Evolutionary conservation across 1,140 invertebrate species (phyloP).

Genomic region (Zaprionus davidi): DNA sequence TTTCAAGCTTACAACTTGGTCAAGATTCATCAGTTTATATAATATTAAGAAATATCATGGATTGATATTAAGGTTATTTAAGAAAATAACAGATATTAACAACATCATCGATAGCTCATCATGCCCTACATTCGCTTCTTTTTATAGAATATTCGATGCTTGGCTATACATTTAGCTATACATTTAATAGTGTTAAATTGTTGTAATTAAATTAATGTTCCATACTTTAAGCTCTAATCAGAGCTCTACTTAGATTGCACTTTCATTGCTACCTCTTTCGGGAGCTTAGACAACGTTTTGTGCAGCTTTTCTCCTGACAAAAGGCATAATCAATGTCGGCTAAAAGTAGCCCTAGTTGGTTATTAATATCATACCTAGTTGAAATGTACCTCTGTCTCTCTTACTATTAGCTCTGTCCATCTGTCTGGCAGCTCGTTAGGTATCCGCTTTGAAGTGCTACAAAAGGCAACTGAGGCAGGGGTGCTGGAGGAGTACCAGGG

Average conservation of each 20-base stretch:
- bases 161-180: no score
- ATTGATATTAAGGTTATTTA: no score
- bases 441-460: not conserved
- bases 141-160: no score
- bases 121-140: no score
- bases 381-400: slow-evolving; percentile 9
- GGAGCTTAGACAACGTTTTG: not conserved
- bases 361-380: slow-evolving; percentile 21
- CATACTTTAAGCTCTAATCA: no score
- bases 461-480: not conserved
- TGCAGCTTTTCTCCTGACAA: not conserved
- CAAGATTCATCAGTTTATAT: no score
- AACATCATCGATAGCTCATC: no score
- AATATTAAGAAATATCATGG: no score
- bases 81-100: no score
- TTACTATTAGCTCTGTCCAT: not conserved
- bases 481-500: not conserved
- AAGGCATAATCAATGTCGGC: not conserved
- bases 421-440: slow-evolving; percentile 24
- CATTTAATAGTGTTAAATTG: not conserved
- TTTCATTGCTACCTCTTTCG: no score
- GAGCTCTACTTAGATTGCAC: no score
- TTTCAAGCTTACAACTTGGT: no score
- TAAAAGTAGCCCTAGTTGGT: slow-evolving; percentile 4
- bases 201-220: not conserved